These are phyloP conservation scores for Palythoa heliodiscus DNA, from an alignment of 92 coral and sea anemone species.

Conservation along the genomic window DNA sequence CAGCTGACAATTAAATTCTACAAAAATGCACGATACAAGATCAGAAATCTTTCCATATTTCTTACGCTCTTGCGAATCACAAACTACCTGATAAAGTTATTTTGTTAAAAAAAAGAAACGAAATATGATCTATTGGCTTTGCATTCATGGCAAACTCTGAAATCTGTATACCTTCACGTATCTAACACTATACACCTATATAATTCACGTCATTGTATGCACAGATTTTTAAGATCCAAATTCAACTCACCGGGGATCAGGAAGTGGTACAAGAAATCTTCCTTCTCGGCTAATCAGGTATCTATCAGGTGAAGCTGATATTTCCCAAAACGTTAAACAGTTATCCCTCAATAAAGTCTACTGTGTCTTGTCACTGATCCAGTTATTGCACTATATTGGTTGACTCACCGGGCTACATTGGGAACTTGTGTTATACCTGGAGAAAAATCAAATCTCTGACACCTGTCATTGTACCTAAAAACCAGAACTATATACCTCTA, in stretches of 20 bases:
- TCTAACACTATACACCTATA: no score
- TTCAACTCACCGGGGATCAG: conserved; percentile 14
- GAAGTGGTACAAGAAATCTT: not conserved
- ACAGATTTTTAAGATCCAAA: not conserved
- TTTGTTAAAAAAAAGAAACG: not conserved
- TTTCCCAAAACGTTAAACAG: not conserved
- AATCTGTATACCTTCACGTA: no score
- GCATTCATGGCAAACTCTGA: no score
- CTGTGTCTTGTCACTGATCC: conserved; percentile 10
- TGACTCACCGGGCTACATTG: conserved; percentile 39
- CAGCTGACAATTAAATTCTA: not conserved
- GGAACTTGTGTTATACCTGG: conserved; percentile 42
- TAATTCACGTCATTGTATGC: no score
- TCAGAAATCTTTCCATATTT: not conserved
- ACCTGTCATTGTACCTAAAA: conserved; percentile 34
- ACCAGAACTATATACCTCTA: conserved; percentile 26
- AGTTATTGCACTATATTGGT: conserved; percentile 32
- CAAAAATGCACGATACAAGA: not conserved
- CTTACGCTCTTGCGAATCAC: not conserved
- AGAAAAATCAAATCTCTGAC: conserved; percentile 45
- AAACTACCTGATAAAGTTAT: not conserved
- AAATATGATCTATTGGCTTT: no score
- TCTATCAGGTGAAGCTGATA: not conserved
- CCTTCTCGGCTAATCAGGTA: not conserved
- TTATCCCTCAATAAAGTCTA: not conserved